Conservation (phyloP, 2,113 vertebrate genomes). For the Tichodroma muraria region DNA sequence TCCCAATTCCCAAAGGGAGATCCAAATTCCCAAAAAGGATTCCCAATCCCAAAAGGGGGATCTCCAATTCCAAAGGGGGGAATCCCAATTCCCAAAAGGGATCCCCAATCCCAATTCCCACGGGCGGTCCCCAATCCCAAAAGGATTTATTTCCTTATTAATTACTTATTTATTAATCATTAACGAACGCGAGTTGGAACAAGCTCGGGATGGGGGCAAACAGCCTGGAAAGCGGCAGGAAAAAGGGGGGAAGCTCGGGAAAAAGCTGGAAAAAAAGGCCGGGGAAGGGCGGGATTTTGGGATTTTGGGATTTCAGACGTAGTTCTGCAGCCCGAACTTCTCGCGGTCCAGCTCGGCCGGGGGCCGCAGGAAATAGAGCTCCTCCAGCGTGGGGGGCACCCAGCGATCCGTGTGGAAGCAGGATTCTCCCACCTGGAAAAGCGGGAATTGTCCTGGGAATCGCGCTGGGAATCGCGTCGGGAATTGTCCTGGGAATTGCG, state of each 20-base stretch:
- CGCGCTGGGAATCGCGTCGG: accelerated
- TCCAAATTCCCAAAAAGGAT: neutral
- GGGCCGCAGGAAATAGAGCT: slow-evolving; percentile 80
- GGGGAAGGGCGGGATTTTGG: neutral
- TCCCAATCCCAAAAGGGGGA: neutral
- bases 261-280: too few relatives aligned
- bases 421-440: slow-evolving; percentile 81
- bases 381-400: slow-evolving; percentile 71
- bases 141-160: accelerated
- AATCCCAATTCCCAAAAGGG: neutral
- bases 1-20: neutral
- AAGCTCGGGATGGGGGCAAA: accelerated
- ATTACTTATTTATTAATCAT: neutral
- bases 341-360: slow-evolving; percentile 49
- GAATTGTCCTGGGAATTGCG: accelerated
- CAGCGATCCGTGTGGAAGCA: slow-evolving; percentile 87
- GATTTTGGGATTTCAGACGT: slow-evolving; percentile 52
- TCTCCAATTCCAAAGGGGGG: too few relatives aligned
- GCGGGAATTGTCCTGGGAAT: too few relatives aligned
- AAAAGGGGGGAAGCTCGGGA: accelerated
- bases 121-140: too few relatives aligned
- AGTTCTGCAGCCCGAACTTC: slow-evolving; percentile 73
- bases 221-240: neutral
- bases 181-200: accelerated
- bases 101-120: too few relatives aligned